Conservation (phyloP, 2,113 vertebrate genomes). For the Hipposideros armiger region DNA sequence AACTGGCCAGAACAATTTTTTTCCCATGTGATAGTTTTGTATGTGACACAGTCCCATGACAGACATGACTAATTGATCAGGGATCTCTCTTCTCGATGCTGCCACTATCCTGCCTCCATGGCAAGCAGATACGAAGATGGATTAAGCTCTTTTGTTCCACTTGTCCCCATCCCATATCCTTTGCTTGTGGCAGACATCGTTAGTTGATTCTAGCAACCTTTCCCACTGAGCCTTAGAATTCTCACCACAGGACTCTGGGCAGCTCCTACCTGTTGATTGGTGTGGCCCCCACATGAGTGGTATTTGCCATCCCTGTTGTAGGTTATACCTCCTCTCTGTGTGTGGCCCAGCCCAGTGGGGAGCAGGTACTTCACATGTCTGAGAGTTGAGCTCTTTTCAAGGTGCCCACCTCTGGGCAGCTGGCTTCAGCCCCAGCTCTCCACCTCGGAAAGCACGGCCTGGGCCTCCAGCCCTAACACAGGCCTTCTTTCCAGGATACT, state of each 20-base stretch:
- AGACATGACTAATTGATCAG: neutral
- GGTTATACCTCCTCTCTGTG: neutral
- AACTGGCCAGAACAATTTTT: neutral
- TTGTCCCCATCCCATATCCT: neutral
- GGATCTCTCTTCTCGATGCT: neutral
- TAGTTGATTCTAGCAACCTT: neutral
- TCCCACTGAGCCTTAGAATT: neutral
- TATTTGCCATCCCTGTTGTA: slow-evolving; percentile 73
- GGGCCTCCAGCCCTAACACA: neutral
- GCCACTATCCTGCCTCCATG: neutral
- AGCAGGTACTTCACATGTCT: neutral
- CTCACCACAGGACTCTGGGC: neutral
- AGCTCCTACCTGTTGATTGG: neutral
- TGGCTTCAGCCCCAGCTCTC: neutral
- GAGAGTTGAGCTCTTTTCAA: neutral
- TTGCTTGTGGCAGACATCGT: slow-evolving; percentile 8
- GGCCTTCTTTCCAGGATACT: neutral
- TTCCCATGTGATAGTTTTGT: neutral
- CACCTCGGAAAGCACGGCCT: neutral
- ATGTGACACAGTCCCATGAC: neutral
- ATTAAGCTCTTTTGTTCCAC: neutral
- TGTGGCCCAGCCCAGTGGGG: neutral
- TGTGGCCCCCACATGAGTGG: too few relatives aligned
- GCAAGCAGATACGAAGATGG: neutral
- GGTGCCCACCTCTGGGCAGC: neutral